Evolutionary conservation across 2,113 vertebrate species (phyloP).

Genomic region (Pogona vitticeps): DNA sequence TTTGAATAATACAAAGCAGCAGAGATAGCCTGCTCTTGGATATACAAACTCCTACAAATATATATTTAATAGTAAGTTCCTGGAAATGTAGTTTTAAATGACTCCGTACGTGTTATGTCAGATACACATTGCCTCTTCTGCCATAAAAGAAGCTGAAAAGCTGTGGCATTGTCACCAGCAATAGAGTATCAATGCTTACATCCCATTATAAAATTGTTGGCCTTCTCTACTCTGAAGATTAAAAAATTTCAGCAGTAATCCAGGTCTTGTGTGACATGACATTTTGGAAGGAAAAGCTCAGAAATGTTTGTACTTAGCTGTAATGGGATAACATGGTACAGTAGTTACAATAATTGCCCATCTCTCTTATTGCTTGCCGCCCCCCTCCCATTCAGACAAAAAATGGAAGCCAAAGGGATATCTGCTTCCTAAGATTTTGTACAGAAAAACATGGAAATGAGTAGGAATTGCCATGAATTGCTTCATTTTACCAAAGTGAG

Average conservation of each 20-base stretch:
- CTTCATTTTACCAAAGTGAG: not conserved
- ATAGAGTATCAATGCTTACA: not conserved
- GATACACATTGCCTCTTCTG: conserved; percentile 32
- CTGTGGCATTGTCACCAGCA: not conserved
- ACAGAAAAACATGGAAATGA: not conserved
- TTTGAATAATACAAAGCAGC: not conserved
- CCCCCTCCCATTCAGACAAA: rapidly evolving
- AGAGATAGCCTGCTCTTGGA: not conserved
- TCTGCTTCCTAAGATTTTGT: not conserved
- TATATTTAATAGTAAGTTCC: not conserved
- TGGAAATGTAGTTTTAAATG: conserved; percentile 19
- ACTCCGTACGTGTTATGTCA: not conserved
- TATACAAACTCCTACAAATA: rapidly evolving
- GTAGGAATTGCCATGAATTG: not conserved
- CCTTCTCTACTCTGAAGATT: conserved; percentile 57
- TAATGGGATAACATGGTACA: conserved; percentile 66
- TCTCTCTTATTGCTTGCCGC: not conserved
- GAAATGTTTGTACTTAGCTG: conserved; percentile 47
- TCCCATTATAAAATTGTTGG: conserved; percentile 34
- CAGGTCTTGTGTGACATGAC: conserved; percentile 64
- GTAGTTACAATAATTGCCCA: conserved; percentile 47
- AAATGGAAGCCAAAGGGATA: not conserved
- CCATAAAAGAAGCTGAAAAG: not conserved
- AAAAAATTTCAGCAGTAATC: conserved; percentile 56
- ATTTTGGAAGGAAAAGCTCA: conserved; percentile 59